Conservation (phyloP, 2,888 invertebrate species). For the Dasysyrphus tricinctus region DNA sequence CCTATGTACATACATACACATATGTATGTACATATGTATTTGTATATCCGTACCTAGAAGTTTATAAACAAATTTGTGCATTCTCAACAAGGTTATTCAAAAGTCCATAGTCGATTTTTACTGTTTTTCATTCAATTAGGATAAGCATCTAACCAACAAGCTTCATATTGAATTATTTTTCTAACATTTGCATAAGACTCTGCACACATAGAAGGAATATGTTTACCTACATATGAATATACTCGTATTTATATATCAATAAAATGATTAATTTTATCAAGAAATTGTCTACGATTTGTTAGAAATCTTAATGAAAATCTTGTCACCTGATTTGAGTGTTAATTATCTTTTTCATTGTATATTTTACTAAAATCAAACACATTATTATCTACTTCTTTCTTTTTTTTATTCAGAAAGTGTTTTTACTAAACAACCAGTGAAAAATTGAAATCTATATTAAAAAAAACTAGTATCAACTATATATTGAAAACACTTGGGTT, state of each 20-base stretch:
- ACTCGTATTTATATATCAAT: too few species aligned
- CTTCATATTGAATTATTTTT: not conserved
- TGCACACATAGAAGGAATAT: not conserved
- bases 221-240: not conserved
- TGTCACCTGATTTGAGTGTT: not conserved
- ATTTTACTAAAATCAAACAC: not conserved
- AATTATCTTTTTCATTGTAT: constrained; percentile 18
- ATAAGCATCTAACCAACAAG: not conserved
- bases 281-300: constrained; percentile 8
- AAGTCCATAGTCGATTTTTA: constrained; percentile 9
- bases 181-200: constrained; percentile 20
- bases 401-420: not conserved
- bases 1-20: too few species aligned
- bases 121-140: not conserved
- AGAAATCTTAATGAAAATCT: constrained; percentile 41
- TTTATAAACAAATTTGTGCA: not conserved
- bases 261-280: constrained; percentile 18
- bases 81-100: not conserved
- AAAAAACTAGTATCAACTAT: not conserved
- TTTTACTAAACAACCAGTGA: not conserved
- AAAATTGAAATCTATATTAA: not conserved
- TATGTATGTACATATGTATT: too few species aligned
- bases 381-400: not conserved
- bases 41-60: not conserved
- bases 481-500: not conserved